Conservation (phyloP, 2,797 vertebrate species). For the Anguilla obscura region DNA sequence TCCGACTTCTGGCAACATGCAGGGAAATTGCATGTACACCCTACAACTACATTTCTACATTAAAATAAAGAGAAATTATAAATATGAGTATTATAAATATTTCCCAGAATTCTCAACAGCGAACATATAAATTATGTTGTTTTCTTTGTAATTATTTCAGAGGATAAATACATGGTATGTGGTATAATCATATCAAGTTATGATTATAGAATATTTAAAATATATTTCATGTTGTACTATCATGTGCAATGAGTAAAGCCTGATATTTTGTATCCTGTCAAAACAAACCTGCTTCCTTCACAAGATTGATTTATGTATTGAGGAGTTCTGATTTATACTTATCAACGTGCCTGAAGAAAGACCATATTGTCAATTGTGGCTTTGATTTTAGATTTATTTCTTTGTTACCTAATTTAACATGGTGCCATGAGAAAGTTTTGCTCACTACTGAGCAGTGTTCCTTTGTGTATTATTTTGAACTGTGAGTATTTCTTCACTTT, state of each 20-base stretch:
- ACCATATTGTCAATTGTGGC: not conserved
- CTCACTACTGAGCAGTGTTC: constrained; percentile 47
- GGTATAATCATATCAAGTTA: not conserved
- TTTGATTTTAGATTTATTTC: constrained; percentile 39
- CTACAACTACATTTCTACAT: not conserved
- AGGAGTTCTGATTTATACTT: not conserved
- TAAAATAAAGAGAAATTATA: not conserved
- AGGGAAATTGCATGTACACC: not conserved
- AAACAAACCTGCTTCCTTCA: not conserved
- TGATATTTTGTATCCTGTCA: not conserved
- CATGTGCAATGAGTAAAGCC: not conserved
- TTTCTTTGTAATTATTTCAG: not conserved
- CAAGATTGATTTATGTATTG: not conserved
- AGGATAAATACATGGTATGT: not conserved
- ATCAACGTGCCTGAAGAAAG: not conserved
- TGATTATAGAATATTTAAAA: not conserved
- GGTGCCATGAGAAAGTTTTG: constrained; percentile 42
- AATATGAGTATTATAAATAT: too few species aligned
- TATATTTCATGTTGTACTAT: not conserved
- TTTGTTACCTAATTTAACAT: constrained; percentile 48
- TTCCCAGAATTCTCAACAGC: too few species aligned
- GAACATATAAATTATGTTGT: not conserved
- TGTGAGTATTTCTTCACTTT: constrained; percentile 62
- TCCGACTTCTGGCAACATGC: not conserved
- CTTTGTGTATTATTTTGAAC: not conserved